Base-by-base conservation (phyloP, 2,797 vertebrate species). In the Pitangus sulphuratus region DNA sequence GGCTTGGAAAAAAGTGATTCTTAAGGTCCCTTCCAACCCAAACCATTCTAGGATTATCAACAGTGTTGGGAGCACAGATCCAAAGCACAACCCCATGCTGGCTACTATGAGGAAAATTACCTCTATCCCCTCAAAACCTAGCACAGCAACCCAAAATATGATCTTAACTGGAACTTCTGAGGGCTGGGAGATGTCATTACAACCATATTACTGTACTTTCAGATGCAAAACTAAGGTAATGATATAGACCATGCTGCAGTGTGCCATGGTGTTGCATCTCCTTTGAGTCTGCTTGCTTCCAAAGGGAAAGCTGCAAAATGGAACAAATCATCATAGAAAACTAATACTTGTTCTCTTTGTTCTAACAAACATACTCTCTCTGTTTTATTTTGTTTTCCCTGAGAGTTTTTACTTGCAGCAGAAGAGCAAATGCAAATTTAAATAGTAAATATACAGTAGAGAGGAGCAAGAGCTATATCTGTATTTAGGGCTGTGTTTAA, bases 401-500 rank as follows among this genome's bases (percentile, higher is more conserved):
- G 24, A 17, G 26, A 84, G 17, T 74, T 90, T 51, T 33, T 28
- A 35, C 44, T 88, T 83, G 18, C 17, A 60, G 35, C 58, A 76
- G 58, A 83, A 68, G 69, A 93, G 17, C 60, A 70, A 45, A 47
- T 84, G 50, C 50, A 33, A 80, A 70, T 88, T 75, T 54, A 86
- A 83, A 37, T 74, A 45, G 22, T 68, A 54, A 84, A 90, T 53
- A 15, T 22, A 15, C 61, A 72, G 19, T 83, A 64, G 44, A 84
- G 21, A 11, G 39, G 33, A 80, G 66, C 58, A 74, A 87, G 87
- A 84, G 9, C 31, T 35, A 1, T 78, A 9, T 72, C 61, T 84
- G 24, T 70, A 8, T 84, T 84, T 87, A 84, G 48, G 68, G 56
- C 44, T 62, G 54, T 77, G 28, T 91, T 74, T 93, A 82, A 81